Evolutionary conservation across 2,888 invertebrate genomes (phyloP).

Genomic region (Formica aserva): DNA sequence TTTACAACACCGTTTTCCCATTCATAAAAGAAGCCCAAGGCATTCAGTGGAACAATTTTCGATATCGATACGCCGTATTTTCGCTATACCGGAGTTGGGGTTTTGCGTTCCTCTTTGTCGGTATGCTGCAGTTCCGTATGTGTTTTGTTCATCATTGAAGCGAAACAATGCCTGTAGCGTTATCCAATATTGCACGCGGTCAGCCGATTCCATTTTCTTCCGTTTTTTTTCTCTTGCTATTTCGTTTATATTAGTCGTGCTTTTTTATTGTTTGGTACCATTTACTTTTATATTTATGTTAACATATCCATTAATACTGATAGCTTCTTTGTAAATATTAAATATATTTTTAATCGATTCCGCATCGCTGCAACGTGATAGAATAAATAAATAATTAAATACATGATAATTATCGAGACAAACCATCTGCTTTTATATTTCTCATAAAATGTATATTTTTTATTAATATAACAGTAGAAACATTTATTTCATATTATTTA

Average conservation of each 20-base stretch:
- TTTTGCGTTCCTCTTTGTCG: conserved; percentile 64
- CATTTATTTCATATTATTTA: background rate
- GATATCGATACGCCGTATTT: conserved; percentile 60
- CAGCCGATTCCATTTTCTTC: conserved; percentile 64
- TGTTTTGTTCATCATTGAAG: conserved; percentile 60
- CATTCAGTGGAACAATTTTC: conserved; percentile 63
- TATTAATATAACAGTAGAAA: background rate
- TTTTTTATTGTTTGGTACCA: background rate
- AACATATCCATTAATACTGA: background rate
- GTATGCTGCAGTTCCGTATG: conserved; percentile 47
- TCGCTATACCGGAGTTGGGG: conserved; percentile 44
- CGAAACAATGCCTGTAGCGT: conserved; percentile 66
- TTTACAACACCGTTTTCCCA: conserved; percentile 32
- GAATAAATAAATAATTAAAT: background rate
- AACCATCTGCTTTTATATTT: background rate
- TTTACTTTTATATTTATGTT: background rate
- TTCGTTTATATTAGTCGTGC: conserved; percentile 33
- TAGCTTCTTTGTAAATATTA: conserved; percentile 5
- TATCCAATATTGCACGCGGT: conserved; percentile 64
- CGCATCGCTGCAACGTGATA: background rate
- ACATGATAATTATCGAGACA: background rate
- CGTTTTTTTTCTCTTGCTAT: conserved; percentile 46
- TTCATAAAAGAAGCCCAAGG: conserved; percentile 55
- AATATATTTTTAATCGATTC: background rate
- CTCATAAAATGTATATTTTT: background rate